Percentiles rank a stretch among this genome's conserved stretches.
These are phyloP conservation scores for Adineta ricciae DNA, from an alignment of 2,888 invertebrate genomes.

Conservation along the genomic window DNA sequence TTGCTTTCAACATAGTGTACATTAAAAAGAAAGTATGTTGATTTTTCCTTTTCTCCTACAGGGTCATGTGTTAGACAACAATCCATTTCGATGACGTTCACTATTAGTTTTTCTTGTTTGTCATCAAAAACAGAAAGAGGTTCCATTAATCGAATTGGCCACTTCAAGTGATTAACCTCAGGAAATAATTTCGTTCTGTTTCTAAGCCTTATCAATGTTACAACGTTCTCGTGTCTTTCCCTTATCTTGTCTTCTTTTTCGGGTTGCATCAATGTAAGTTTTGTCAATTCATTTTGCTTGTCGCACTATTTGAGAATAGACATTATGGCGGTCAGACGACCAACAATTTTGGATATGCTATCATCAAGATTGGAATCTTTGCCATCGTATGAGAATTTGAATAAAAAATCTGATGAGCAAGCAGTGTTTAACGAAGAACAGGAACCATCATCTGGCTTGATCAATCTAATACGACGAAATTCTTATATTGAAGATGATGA, in stretches of 20 bases:
- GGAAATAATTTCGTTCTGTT: no score
- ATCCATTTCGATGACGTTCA: background rate
- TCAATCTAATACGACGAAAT: background rate
- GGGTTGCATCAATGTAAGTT: no score
- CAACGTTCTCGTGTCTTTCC: no score
- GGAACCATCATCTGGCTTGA: background rate
- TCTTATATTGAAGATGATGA: background rate
- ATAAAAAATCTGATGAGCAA: background rate
- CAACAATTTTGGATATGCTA: background rate
- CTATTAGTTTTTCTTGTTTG: background rate
- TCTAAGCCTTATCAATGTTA: no score
- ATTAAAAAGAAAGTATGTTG: background rate
- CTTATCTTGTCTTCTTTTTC: no score
- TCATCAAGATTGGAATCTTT: background rate
- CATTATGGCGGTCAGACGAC: background rate
- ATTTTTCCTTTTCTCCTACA: background rate
- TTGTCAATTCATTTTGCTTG: no score
- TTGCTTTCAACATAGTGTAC: background rate
- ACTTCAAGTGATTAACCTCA: no score
- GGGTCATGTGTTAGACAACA: background rate
- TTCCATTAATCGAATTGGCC: no score
- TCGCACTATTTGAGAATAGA: no score
- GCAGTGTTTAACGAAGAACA: background rate
- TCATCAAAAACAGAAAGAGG: no score
- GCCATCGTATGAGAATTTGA: background rate